These are phyloP conservation scores for Tiliacea aurago DNA, from an alignment of 2,888 invertebrate genomes.

Conservation along the genomic window DNA sequence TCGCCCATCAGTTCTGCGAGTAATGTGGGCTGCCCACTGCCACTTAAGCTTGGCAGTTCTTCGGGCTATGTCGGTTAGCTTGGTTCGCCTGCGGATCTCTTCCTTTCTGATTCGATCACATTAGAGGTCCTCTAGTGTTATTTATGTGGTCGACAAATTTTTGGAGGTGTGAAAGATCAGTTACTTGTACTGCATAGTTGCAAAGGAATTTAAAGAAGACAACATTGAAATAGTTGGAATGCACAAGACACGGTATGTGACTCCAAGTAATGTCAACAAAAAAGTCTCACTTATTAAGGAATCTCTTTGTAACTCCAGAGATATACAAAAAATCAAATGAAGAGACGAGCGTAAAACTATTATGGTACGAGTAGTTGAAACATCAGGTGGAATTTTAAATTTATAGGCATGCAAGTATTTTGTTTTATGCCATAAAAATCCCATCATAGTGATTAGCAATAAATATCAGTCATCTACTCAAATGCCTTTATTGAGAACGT, in stretches of 20 bases:
- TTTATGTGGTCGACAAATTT: no score
- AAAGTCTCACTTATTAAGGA: slow-evolving; percentile 19
- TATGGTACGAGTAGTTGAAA: slow-evolving; percentile 6
- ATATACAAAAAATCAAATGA: slow-evolving; percentile 41
- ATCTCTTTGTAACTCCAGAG: slow-evolving; percentile 17
- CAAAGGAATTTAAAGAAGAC: slow-evolving; percentile 5
- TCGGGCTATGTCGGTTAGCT: no score
- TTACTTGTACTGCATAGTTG: background rate
- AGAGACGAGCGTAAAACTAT: slow-evolving; percentile 10
- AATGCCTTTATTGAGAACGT: slow-evolving; percentile 63
- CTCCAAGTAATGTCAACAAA: slow-evolving; percentile 28
- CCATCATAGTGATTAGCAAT: slow-evolving; percentile 63
- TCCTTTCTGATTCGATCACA: no score
- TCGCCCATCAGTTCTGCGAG: no score
- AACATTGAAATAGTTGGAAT: slow-evolving; percentile 27
- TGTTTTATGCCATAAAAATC: slow-evolving; percentile 56
- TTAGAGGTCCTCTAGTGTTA: no score
- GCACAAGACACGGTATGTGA: slow-evolving; percentile 29
- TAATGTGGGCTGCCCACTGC: no score
- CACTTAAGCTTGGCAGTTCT: no score
- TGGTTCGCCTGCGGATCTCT: no score
- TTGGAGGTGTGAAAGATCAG: background rate
- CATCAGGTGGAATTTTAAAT: slow-evolving; percentile 28
- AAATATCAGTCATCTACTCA: slow-evolving; percentile 64
- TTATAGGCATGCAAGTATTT: slow-evolving; percentile 45